Conservation (phyloP, 1,140 invertebrate genomes). For the Musca domestica region DNA sequence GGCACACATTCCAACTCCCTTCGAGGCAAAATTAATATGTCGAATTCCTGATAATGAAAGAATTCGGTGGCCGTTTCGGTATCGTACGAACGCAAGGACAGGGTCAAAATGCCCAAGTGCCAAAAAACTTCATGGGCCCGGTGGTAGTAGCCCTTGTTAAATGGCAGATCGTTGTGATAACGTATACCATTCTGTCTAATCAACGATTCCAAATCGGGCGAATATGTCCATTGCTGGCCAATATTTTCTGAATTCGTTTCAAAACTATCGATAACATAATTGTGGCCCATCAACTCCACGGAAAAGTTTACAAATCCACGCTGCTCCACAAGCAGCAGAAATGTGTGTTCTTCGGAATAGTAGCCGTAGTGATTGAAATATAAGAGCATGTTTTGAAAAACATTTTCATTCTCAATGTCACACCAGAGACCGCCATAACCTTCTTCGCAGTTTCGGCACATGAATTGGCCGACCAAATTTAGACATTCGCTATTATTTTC, state of each 20-base stretch:
- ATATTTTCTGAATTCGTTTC: neutral
- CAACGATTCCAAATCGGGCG: neutral
- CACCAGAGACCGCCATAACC: constrained; percentile 15
- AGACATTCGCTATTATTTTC: constrained; percentile 14
- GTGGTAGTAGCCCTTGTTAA: constrained; percentile 22
- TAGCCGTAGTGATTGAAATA: constrained; percentile 24
- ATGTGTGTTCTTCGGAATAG: constrained; percentile 13
- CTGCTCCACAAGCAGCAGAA: constrained; percentile 13
- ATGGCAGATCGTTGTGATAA: constrained; percentile 20
- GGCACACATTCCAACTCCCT: constrained; percentile 7
- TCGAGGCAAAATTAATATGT: constrained; percentile 2
- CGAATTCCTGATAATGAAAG: constrained; percentile 7
- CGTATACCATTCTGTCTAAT: neutral
- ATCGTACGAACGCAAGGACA: constrained; percentile 4
- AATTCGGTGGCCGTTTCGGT: neutral
- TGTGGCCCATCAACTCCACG: neutral
- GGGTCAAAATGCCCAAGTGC: neutral
- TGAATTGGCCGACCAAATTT: constrained; percentile 7
- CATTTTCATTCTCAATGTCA: neutral
- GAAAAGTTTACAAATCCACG: neutral
- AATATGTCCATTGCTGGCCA: neutral
- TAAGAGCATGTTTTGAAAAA: constrained; percentile 15
- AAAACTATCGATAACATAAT: constrained; percentile 24
- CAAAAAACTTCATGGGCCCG: constrained; percentile 9
- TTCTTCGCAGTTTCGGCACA: neutral